A percentile compares a stretch with the other conserved stretches of the same genome.
These are phyloP conservation scores for Hedya salicella DNA, from an alignment of 2,888 invertebrate genomes.

Conservation along the genomic window DNA sequence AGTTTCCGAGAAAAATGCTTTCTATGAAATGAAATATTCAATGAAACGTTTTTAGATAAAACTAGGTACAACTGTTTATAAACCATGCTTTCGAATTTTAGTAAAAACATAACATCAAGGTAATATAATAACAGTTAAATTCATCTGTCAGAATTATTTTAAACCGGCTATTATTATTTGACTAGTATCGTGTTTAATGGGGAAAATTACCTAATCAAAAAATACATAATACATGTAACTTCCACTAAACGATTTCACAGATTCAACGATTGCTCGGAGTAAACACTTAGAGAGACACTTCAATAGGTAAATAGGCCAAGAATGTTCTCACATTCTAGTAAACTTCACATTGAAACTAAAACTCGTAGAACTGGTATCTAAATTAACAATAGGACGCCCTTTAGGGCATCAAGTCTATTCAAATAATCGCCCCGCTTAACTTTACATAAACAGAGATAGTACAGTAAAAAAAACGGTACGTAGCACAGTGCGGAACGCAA, in stretches of 20 bases:
- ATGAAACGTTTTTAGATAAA: no score
- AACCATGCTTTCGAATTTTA: no score
- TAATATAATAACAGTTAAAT: no score
- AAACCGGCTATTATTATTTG: no score
- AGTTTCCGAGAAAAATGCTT: no score
- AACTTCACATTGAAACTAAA: conserved; percentile 31
- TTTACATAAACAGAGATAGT: conserved; percentile 49
- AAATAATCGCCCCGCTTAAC: conserved; percentile 45
- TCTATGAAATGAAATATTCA: no score
- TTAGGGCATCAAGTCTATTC: conserved; percentile 37
- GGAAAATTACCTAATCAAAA: no score
- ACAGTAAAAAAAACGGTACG: conserved; percentile 47
- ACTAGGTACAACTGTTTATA: no score
- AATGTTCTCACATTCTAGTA: conserved; percentile 35
- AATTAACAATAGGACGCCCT: conserved; percentile 19
- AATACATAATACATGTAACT: neutral
- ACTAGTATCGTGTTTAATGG: no score
- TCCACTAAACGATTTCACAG: conserved; percentile 18
- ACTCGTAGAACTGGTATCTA: conserved; percentile 35
- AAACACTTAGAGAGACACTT: conserved; percentile 8
- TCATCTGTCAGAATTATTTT: no score
- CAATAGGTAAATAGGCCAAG: conserved; percentile 41
- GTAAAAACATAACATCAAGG: no score
- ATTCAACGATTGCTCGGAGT: conserved; percentile 53
- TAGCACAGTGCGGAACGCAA: conserved; percentile 51